Conservation (phyloP, 1,140 invertebrate genomes). For the Gryllus bimaculatus region DNA sequence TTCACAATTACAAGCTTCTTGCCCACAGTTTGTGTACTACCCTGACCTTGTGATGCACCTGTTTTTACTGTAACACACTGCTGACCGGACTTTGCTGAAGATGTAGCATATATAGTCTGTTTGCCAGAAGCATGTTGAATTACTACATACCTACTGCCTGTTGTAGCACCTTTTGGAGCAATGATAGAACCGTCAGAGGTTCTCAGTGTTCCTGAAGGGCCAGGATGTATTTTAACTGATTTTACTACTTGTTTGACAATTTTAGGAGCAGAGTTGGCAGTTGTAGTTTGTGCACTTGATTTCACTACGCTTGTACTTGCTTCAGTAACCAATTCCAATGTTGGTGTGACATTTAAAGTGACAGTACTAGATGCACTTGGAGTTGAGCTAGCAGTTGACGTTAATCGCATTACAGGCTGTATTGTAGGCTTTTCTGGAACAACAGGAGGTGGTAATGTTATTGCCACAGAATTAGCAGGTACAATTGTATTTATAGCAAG, state of each 20-base stretch:
- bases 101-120: not conserved
- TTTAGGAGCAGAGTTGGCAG: not conserved
- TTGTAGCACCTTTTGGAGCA: not conserved
- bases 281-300: not conserved
- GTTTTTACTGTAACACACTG: not conserved
- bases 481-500: not conserved
- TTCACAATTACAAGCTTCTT: not conserved
- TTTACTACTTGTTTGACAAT: not conserved
- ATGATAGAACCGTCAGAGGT: not conserved
- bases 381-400: not conserved
- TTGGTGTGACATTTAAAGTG: not conserved
- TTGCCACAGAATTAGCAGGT: slow-evolving; percentile 7
- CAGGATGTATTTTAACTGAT: not conserved
- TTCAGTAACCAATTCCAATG: not conserved
- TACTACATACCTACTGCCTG: not conserved
- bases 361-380: not conserved
- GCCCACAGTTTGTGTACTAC: not conserved
- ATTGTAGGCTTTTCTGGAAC: not conserved
- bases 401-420: not conserved
- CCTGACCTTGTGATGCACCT: not conserved
- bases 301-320: not conserved
- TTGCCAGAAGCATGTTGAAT: not conserved
- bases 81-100: not conserved
- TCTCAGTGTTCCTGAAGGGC: not conserved
- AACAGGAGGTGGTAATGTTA: slow-evolving; percentile 9